Conservation (phyloP, 2,797 vertebrate species). For the Aulostomus chinensis region DNA sequence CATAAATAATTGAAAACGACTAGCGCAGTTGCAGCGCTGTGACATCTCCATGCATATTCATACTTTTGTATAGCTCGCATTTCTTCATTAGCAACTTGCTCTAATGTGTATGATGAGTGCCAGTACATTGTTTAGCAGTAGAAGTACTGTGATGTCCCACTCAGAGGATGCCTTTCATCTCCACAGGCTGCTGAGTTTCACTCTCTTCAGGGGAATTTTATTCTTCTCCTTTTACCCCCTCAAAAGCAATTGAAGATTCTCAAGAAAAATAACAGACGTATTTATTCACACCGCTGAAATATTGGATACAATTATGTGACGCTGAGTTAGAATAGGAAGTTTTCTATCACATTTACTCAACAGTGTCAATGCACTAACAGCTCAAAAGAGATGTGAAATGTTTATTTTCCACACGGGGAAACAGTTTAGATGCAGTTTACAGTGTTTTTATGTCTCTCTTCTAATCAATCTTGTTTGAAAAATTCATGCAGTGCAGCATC, state of each 20-base stretch:
- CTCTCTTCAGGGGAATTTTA: constrained; percentile 46
- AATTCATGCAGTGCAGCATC: too few relatives aligned
- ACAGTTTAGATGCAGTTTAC: too few relatives aligned
- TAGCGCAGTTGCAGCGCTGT: constrained; percentile 30
- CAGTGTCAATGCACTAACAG: too few relatives aligned
- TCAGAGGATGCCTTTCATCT: constrained; percentile 56
- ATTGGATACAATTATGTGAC: too few relatives aligned
- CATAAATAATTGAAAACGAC: constrained; percentile 54
- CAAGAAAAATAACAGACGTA: neutral
- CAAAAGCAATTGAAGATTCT: constrained; percentile 41
- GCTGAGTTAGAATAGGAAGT: too few relatives aligned
- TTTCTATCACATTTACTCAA: too few relatives aligned
- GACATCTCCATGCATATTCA: constrained; percentile 45
- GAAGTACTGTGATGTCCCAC: constrained; percentile 39
- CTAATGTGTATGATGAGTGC: too few relatives aligned
- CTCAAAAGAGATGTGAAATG: too few relatives aligned
- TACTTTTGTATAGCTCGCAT: constrained; percentile 24
- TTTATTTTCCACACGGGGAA: too few relatives aligned
- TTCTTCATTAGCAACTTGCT: too few relatives aligned
- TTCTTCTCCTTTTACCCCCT: constrained; percentile 31
- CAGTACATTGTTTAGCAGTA: constrained; percentile 19
- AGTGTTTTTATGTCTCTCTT: too few relatives aligned
- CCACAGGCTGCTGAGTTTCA: constrained; percentile 55
- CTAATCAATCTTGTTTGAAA: neutral
- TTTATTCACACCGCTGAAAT: too few relatives aligned